Evolutionary conservation across 2,797 vertebrate genomes (phyloP).

Genomic region (Sebastes nivosus): DNA sequence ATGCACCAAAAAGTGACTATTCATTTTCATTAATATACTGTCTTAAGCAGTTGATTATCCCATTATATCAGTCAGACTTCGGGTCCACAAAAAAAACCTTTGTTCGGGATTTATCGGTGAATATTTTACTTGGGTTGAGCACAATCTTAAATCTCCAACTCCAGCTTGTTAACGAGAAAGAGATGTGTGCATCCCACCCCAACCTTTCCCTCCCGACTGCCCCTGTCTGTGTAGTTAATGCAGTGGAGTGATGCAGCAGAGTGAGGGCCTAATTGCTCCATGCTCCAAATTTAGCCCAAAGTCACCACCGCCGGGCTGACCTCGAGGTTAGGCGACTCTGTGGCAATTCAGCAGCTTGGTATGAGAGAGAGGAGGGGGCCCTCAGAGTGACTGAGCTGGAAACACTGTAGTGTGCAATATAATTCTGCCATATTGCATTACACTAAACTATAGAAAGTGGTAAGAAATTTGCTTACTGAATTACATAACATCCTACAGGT

Average conservation of each 20-base stretch:
- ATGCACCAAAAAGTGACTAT: not conserved
- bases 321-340: constrained; percentile 59
- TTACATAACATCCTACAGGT: constrained; percentile 8
- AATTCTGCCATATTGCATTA: constrained; percentile 20
- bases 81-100: not conserved
- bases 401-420: not conserved
- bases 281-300: constrained; percentile 72
- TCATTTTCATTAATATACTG: not conserved
- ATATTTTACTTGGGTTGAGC: not conserved
- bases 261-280: constrained; percentile 60
- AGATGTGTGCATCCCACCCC: constrained; percentile 11
- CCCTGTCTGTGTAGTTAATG: constrained; percentile 22
- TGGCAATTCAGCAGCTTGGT: constrained; percentile 64
- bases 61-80: not conserved
- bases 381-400: constrained; percentile 22
- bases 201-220: not conserved
- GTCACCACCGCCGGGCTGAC: constrained; percentile 65
- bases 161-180: constrained; percentile 7
- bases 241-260: constrained; percentile 54
- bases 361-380: constrained; percentile 22
- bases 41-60: not conserved
- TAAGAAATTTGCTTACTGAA: not conserved
- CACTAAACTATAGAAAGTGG: not conserved
- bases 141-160: not conserved
- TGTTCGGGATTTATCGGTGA: not conserved